Evolutionary conservation across 2,888 invertebrate species (phyloP), one percentile per base, ranked within the genome.

Genomic region (Microplitis deprimator): DNA sequence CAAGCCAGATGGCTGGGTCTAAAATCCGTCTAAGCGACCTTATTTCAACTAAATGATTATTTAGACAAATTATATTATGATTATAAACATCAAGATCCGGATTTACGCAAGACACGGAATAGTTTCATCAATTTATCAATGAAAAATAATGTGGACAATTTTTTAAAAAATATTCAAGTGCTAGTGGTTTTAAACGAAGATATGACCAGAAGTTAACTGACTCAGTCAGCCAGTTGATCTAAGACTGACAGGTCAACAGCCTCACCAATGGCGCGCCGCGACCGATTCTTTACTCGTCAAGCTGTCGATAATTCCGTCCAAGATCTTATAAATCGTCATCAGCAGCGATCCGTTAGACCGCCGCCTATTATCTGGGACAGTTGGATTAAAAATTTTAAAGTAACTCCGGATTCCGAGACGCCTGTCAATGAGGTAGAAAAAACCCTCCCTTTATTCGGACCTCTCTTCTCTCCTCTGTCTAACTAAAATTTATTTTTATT

Each of bases 1-100:
- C 82, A 85, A 83, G 85, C 84, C 88, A 86, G 86, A 87, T 86
- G 86, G 87, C 85, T 83, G 81, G 84, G 83, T 85, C 81, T 81
- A 83, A 79, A 82, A 81, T 79, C 79, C 77, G 76, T 82, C 75
- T 78, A 77, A 79, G 78, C 79, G 80, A 80, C 78, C 73, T 76
- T 77, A 75, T 64, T 41, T 70, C 73, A 68, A 67, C 73, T 71
- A 71, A 67, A 60, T 8, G 39, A 39, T 20, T 20, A 71, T 39
- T 50, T 68, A 38, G 50, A 74, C 78, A 29, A 50, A 65, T 40
- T 65, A 20, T 41, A 64, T 38, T 39, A 68, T 68, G 61, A 40
- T 39, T 59, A 29, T 39, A 61, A 62, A 68, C 16, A 69, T 65
- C 16, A 62, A 50, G 10, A 10, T 5, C 50, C 13, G 50, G 50